phyloP scores from a whole-genome alignment of 1,140 invertebrate genomes.

The Cataglyphis hispanica region DNA sequence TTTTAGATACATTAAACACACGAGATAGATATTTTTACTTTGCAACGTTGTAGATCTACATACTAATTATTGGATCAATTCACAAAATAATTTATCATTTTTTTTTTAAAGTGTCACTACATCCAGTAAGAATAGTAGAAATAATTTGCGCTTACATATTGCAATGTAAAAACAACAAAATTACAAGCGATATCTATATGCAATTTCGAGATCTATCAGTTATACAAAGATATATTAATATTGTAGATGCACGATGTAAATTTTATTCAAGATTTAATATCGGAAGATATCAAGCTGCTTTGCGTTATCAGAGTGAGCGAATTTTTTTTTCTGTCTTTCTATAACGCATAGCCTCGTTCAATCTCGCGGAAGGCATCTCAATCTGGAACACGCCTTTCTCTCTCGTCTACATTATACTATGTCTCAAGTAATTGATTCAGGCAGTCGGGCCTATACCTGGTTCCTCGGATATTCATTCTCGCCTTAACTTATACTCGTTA shows the following conservation, averaged over 20 bases:
- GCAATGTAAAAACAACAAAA: too few species aligned
- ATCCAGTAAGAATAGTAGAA: too few species aligned
- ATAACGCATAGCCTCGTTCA: background rate
- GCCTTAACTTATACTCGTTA: slow-evolving; percentile 37
- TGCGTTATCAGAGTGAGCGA: background rate
- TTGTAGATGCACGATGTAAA: background rate
- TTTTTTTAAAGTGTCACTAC: too few species aligned
- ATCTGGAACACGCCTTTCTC: slow-evolving; percentile 73
- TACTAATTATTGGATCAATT: too few species aligned
- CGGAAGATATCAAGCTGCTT: background rate
- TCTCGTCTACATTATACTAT: slow-evolving; percentile 28
- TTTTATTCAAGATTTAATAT: background rate
- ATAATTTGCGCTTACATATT: too few species aligned
- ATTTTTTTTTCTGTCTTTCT: background rate
- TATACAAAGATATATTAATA: too few species aligned
- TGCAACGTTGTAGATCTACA: too few species aligned
- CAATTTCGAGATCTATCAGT: too few species aligned
- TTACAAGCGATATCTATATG: too few species aligned
- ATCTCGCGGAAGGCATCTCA: background rate
- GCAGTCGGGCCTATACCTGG: background rate
- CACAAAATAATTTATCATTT: too few species aligned
- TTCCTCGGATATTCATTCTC: slow-evolving; percentile 15
- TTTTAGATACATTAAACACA: too few species aligned
- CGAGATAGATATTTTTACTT: too few species aligned
- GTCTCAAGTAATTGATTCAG: slow-evolving; percentile 1